phyloP scores from a whole-genome alignment of 1,140 invertebrate genomes.

The Drosophila mojavensis region DNA sequence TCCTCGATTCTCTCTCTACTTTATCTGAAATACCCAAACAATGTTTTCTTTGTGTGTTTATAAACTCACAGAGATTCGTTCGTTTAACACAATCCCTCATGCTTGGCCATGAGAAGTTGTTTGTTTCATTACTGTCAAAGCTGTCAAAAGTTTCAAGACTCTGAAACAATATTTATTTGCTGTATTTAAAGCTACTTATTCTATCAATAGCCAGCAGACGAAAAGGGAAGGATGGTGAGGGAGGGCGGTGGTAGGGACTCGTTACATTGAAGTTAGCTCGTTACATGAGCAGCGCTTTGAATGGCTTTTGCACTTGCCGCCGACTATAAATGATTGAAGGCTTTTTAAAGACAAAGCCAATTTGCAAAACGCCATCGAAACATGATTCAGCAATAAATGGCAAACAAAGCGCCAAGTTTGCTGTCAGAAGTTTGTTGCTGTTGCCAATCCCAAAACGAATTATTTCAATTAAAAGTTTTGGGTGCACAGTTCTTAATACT shows the following conservation, averaged over 20 bases:
- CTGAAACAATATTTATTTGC: neutral
- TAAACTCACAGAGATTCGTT: neutral
- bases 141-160: neutral
- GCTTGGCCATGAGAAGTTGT: neutral
- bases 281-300: neutral
- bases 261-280: neutral
- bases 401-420: constrained; percentile 43
- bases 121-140: constrained; percentile 1
- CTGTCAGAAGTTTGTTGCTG: constrained; percentile 19
- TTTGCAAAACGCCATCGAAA: constrained; percentile 23
- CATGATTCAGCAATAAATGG: constrained; percentile 8
- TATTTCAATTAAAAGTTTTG: constrained; percentile 80
- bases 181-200: neutral
- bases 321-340: constrained; percentile 13
- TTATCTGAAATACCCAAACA: too few relatives aligned
- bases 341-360: constrained; percentile 11
- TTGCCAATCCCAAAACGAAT: constrained; percentile 62
- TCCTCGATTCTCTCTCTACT: too few relatives aligned
- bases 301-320: neutral
- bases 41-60: too few relatives aligned
- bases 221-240: too few relatives aligned
- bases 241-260: neutral
- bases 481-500: constrained; percentile 71
- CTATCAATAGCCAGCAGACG: neutral
- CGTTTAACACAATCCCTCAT: neutral